These are phyloP conservation scores for Thunnus albacares DNA, from an alignment of 2,797 vertebrate species.

Conservation along the genomic window DNA sequence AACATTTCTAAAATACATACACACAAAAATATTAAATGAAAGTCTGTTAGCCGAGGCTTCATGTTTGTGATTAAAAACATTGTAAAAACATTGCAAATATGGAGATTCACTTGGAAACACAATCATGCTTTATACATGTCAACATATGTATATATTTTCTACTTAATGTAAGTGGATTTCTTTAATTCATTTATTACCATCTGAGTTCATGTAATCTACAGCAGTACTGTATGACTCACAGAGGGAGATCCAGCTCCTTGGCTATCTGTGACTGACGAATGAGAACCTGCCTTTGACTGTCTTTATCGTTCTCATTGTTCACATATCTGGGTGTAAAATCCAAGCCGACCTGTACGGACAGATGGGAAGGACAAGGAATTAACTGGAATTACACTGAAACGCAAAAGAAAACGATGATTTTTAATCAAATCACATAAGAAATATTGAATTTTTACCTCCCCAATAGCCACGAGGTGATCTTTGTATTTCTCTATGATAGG, in stretches of 20 bases:
- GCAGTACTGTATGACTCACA: slow-evolving; percentile 85
- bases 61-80: neutral
- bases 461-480: slow-evolving; percentile 92
- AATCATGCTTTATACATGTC: neutral
- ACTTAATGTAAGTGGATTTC: neutral
- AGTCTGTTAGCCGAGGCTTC: neutral
- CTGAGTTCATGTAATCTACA: neutral
- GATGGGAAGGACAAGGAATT: neutral
- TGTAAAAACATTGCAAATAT: no score
- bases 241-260: slow-evolving; percentile 91
- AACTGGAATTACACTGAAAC: neutral
- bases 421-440: neutral
- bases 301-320: slow-evolving; percentile 88
- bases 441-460: slow-evolving; percentile 88
- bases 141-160: neutral
- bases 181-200: neutral
- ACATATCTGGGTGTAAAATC: slow-evolving; percentile 95
- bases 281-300: slow-evolving; percentile 93
- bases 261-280: slow-evolving; percentile 92
- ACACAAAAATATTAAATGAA: neutral
- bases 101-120: neutral
- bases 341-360: slow-evolving; percentile 90
- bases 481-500: slow-evolving; percentile 93
- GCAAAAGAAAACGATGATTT: neutral
- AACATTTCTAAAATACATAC: slow-evolving; percentile 89